Percentiles rank a stretch among this genome's conserved stretches.
These are phyloP conservation scores for Poecile atricapillus DNA, from an alignment of 2,113 vertebrate genomes.

Conservation along the genomic window DNA sequence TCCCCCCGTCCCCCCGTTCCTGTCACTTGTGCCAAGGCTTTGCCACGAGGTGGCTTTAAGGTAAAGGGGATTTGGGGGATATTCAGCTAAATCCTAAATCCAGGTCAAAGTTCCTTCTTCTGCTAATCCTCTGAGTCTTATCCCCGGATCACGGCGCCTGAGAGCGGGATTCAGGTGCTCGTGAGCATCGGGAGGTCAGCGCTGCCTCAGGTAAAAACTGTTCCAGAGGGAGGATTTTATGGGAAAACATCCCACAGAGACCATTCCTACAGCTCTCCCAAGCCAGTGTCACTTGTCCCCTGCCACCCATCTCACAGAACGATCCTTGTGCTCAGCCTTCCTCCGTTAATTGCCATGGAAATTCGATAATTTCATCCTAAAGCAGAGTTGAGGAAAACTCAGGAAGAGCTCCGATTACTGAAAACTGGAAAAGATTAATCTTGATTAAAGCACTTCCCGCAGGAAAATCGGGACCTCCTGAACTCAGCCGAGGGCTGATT, in stretches of 20 bases:
- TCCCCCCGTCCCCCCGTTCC: background rate
- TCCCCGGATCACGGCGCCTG: rapidly evolving
- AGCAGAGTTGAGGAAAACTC: constrained; percentile 65
- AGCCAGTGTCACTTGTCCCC: constrained; percentile 28
- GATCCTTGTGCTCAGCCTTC: constrained; percentile 39
- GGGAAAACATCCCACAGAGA: rapidly evolving
- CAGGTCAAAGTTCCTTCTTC: background rate
- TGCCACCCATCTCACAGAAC: background rate
- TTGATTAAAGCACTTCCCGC: constrained; percentile 81
- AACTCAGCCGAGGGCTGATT: constrained; percentile 63
- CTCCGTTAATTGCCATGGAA: constrained; percentile 77
- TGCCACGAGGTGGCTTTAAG: background rate
- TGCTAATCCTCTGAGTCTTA: background rate
- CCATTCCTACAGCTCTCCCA: background rate
- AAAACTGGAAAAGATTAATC: constrained; percentile 81
- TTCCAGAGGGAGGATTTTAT: background rate
- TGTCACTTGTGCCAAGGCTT: background rate
- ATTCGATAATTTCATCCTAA: constrained; percentile 81
- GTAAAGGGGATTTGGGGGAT: background rate
- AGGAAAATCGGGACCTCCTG: constrained; percentile 73
- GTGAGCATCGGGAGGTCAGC: background rate
- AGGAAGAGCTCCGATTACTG: constrained; percentile 80
- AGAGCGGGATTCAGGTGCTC: background rate
- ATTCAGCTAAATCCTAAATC: background rate
- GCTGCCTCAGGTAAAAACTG: background rate